Evolutionary conservation across 2,888 invertebrate species (phyloP).

Genomic region (Mythimna pallens): DNA sequence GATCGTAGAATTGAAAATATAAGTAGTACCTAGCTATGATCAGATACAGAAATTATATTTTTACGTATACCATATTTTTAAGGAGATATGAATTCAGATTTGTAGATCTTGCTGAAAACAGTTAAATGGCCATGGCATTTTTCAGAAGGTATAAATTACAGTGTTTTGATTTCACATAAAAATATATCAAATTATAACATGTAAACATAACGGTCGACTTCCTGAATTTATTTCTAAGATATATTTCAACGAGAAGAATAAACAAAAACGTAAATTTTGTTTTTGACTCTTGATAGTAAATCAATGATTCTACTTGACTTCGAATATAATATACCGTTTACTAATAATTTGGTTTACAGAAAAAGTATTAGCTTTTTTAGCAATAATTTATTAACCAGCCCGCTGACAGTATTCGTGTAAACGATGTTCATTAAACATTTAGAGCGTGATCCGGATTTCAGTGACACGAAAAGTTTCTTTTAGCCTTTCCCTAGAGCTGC

Average conservation of each 20-base stretch:
- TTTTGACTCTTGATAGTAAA: constrained; percentile 26
- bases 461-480: constrained; percentile 32
- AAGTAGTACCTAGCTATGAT: background rate
- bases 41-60: constrained; percentile 18
- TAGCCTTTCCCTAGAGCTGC: constrained; percentile 21
- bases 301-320: constrained; percentile 18
- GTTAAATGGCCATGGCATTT: constrained; percentile 18
- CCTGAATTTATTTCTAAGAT: constrained; percentile 18
- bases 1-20: background rate
- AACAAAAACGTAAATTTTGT: constrained; percentile 31
- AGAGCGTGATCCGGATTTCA: constrained; percentile 29
- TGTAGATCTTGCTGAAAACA: constrained; percentile 15
- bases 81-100: constrained; percentile 15
- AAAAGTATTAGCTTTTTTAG: background rate
- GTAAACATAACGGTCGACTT: constrained; percentile 33
- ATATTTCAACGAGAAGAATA: constrained; percentile 17
- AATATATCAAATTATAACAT: constrained; percentile 24
- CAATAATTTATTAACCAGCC: constrained; percentile 11
- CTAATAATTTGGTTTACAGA: constrained; percentile 2
- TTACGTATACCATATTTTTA: constrained; percentile 5
- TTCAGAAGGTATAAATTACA: constrained; percentile 32
- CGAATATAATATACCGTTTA: constrained; percentile 15
- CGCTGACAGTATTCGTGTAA: constrained; percentile 5
- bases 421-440: constrained; percentile 27
- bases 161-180: constrained; percentile 26